Evolutionary conservation across 2,113 vertebrate genomes (phyloP).

Genomic region (Vanacampus margaritifer): DNA sequence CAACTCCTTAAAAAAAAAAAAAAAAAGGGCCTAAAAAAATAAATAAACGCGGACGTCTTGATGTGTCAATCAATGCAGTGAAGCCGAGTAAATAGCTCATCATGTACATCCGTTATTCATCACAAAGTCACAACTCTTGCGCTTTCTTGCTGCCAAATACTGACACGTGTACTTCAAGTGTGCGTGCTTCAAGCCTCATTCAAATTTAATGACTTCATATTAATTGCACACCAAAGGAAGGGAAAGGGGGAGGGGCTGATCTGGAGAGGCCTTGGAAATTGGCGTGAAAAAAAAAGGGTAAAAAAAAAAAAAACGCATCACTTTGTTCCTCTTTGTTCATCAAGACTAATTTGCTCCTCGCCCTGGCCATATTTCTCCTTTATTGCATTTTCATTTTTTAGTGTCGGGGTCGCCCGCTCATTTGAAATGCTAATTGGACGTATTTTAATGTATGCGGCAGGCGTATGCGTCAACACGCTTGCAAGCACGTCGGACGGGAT

Average conservation of each 20-base stretch:
- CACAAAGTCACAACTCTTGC: not conserved
- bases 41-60: not conserved
- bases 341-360: not conserved
- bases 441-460: not conserved
- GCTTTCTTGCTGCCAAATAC: not conserved
- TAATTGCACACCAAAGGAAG: not conserved
- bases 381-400: not conserved
- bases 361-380: not conserved
- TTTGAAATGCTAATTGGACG: not conserved
- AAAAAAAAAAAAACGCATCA: not conserved
- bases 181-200: not conserved
- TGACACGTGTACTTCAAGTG: slow-evolving; percentile 4
- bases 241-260: not conserved
- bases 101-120: slow-evolving; percentile 3
- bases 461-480: not conserved
- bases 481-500: not conserved
- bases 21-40: no score
- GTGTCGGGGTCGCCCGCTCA: not conserved
- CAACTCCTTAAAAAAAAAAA: not conserved
- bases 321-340: not conserved
- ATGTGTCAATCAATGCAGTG: not conserved
- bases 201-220: not conserved
- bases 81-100: not conserved
- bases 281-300: not conserved
- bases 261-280: not conserved